Conservation (phyloP, 2,797 vertebrate species). For the Gymnothorax javanicus region DNA sequence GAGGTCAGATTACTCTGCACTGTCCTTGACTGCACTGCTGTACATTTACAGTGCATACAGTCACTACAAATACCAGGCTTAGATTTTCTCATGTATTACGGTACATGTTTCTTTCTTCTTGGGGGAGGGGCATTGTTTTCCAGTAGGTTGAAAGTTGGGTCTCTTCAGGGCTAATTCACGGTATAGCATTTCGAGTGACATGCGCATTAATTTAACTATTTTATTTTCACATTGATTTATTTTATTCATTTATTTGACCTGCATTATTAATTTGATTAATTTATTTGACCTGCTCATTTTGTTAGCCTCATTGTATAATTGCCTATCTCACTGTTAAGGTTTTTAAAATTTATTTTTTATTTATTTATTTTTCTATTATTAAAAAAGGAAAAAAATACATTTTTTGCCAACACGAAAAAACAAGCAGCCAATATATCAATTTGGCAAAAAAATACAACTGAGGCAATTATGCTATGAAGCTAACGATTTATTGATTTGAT, state of each 20-base stretch:
- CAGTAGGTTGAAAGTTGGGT: not conserved
- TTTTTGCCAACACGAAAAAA: too few species aligned
- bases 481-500: too few species aligned
- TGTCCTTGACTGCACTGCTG: conserved; percentile 79
- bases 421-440: too few species aligned
- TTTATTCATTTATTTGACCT: not conserved
- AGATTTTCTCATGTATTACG: not conserved
- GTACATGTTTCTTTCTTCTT: not conserved
- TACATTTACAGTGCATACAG: conserved; percentile 58
- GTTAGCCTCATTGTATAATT: too few species aligned
- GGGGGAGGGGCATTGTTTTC: not conserved
- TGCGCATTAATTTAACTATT: not conserved
- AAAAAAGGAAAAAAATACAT: too few species aligned
- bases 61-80: conserved; percentile 53
- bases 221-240: not conserved
- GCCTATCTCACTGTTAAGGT: too few species aligned
- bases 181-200: not conserved
- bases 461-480: too few species aligned
- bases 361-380: too few species aligned
- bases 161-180: too few species aligned
- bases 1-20: conserved; percentile 63
- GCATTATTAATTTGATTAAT: too few species aligned
- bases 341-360: not conserved
- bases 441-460: too few species aligned
- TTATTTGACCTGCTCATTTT: too few species aligned